Conservation (phyloP, 2,797 vertebrate species). For the Pseudocheirus occidentalis region DNA sequence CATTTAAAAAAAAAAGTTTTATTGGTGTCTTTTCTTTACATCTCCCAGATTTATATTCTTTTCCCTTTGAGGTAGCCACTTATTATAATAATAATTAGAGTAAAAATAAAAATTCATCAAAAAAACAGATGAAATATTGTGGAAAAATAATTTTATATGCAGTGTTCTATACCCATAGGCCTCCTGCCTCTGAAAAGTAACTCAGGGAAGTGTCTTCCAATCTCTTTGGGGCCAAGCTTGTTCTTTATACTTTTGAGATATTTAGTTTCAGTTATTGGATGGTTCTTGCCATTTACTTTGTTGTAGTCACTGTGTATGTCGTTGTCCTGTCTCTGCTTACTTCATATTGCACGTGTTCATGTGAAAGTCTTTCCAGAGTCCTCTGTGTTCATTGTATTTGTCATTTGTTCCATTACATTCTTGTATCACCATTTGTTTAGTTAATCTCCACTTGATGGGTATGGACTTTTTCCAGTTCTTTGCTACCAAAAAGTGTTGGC, state of each 20-base stretch:
- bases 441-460: background rate
- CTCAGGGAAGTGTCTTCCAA: background rate
- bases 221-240: background rate
- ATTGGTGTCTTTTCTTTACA: background rate
- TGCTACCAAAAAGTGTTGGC: background rate
- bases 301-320: background rate
- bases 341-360: background rate
- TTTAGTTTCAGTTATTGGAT: background rate
- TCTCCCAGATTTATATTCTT: background rate
- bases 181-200: background rate
- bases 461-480: background rate
- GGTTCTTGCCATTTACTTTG: background rate
- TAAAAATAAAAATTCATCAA: background rate
- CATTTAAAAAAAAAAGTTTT: background rate
- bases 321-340: background rate
- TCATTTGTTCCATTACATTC: background rate
- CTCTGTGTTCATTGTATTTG: background rate
- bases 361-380: background rate
- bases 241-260: background rate
- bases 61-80: background rate
- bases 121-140: background rate
- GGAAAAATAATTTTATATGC: background rate
- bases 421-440: background rate
- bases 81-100: background rate
- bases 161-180: background rate